Conservation (phyloP, 2,888 invertebrate species). For the Meta bourneti region DNA sequence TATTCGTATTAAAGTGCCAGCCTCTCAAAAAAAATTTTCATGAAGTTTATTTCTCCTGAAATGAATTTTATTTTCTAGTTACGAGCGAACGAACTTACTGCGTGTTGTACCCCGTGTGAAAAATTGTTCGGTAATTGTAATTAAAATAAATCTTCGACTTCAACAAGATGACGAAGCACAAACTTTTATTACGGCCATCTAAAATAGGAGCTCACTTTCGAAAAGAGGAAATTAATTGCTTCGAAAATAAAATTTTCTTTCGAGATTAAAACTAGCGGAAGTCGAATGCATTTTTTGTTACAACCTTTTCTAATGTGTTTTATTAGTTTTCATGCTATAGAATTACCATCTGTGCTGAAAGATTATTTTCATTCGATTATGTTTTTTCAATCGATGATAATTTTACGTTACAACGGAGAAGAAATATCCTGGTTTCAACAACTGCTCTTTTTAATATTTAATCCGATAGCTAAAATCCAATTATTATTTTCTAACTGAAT, state of each 20-base stretch:
- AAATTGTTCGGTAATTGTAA: background rate
- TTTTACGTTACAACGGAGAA: background rate
- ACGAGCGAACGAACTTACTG: background rate
- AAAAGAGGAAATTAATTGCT: background rate
- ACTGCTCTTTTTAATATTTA: background rate
- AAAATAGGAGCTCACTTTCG: background rate
- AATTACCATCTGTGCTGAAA: background rate
- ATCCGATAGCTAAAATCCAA: background rate
- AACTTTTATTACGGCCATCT: background rate
- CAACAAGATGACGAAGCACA: background rate
- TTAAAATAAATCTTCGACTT: conserved; percentile 11
- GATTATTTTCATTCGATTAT: conserved; percentile 12
- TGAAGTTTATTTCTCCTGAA: too few species aligned
- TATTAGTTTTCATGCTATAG: background rate
- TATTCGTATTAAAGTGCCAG: too few species aligned
- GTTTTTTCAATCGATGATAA: conserved; percentile 2
- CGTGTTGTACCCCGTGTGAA: background rate
- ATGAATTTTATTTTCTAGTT: background rate
- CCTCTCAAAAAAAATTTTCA: too few species aligned
- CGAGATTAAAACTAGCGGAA: background rate
- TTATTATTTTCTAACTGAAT: background rate
- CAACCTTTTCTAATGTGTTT: background rate
- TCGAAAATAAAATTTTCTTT: background rate
- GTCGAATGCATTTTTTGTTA: background rate
- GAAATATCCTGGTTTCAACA: background rate